A percentile compares a stretch with the other conserved stretches of the same genome.
These are phyloP conservation scores for Chlorodrepanis virens DNA, from an alignment of 2,113 vertebrate species.

Conservation along the genomic window DNA sequence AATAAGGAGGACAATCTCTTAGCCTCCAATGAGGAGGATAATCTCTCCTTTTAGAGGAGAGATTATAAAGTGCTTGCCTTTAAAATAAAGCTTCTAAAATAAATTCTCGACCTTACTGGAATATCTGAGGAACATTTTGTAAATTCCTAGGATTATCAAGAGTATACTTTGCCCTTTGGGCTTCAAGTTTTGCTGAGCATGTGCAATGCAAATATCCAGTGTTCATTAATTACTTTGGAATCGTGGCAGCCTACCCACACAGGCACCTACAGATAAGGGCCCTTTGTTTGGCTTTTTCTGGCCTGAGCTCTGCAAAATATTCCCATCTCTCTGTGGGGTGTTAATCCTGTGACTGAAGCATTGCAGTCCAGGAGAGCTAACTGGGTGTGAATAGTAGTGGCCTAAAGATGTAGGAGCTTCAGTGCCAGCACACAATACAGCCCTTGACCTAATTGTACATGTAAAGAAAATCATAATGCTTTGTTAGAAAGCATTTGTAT, in stretches of 20 bases:
- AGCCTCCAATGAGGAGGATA: neutral
- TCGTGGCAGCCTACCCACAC: neutral
- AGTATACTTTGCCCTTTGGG: neutral
- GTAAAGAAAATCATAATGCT: neutral
- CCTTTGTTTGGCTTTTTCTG: neutral
- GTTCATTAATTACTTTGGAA: neutral
- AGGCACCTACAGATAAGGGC: neutral
- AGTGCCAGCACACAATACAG: neutral
- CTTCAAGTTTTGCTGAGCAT: neutral
- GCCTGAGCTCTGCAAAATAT: neutral
- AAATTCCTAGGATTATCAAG: neutral
- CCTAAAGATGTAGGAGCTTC: neutral
- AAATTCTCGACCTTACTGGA: neutral
- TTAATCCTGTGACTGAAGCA: neutral
- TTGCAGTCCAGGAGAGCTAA: neutral
- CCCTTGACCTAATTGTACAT: neutral
- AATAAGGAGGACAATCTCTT: neutral
- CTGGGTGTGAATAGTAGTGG: neutral
- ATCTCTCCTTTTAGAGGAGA: neutral
- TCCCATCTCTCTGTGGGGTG: neutral
- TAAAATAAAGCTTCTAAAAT: conserved; percentile 2
- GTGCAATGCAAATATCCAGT: neutral
- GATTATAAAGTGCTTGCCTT: neutral
- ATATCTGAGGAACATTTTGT: neutral
- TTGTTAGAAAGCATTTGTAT: neutral